phyloP scores from a whole-genome alignment of 2,113 vertebrate genomes.

The Thamnophis sirtalis region DNA sequence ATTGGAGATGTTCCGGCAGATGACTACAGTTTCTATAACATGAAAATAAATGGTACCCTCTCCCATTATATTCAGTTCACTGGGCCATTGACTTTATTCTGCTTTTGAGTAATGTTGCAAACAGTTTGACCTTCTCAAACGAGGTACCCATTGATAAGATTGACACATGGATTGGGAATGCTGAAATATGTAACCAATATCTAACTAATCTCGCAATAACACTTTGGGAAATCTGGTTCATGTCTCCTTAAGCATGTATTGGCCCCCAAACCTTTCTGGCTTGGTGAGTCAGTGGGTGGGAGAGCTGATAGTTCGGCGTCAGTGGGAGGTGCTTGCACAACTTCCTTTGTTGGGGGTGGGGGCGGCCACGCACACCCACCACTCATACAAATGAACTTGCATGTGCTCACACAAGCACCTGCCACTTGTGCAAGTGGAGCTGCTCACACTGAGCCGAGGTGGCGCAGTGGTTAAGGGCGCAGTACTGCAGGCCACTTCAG shows the following conservation, averaged over 20 bases:
- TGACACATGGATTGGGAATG: neutral
- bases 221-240: neutral
- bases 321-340: too few species aligned
- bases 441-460: too few species aligned
- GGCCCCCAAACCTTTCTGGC: too few species aligned
- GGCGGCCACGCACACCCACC: too few species aligned
- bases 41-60: constrained; percentile 26
- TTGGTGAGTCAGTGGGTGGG: too few species aligned
- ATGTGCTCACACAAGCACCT: too few species aligned
- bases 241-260: neutral
- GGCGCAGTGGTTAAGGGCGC: too few species aligned
- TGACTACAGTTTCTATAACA: constrained; percentile 10
- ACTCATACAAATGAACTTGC: too few species aligned
- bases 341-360: too few species aligned
- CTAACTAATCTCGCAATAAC: neutral
- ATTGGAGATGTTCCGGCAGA: neutral
- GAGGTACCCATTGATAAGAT: neutral
- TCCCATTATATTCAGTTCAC: neutral
- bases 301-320: too few species aligned
- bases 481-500: too few species aligned
- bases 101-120: constrained; percentile 12
- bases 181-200: neutral
- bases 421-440: too few species aligned
- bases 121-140: neutral
- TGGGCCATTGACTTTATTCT: neutral